Base-by-base conservation (phyloP, 2,113 vertebrate species). In the Puntigrus tetrazona region DNA sequence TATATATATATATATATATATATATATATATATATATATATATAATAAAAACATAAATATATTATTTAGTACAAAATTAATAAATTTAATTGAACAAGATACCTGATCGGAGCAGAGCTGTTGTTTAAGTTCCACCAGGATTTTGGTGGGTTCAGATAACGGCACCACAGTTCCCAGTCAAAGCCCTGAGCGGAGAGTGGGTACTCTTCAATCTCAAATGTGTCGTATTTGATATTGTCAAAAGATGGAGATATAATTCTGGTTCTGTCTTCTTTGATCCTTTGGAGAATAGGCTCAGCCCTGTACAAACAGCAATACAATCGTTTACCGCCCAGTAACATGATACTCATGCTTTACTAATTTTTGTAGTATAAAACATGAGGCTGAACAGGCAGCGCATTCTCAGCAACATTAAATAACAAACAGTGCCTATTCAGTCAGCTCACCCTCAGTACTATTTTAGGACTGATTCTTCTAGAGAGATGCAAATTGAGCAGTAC, bases 91-190 rank as follows among this genome's bases (percentile, higher is more conserved):
- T n/a, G 6, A 55, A 59, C 18, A 31, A 4, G 27, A 4, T 94
- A 99, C 98, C 96, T 97, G 92, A 99, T 99, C 0, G 98, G 98
- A 80, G 97, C 96, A 1, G 95, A 98, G 89, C 95, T 94, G 92
- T 98, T 98, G 88, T 96, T 95, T 85, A 95, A 90, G 83, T 96
- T 97, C 97, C 97, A 99, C 97, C 98, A 99, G 22, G 96, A 95
- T 84, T 97, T 98, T 6, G 97, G 97, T 16, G 98, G 98, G 88
- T 98, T 98, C 90, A 99, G 94, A 81, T 99, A 99, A 16, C 97
- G 96, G 88, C 98, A 99, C 98, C 98, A 99, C 78, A 99, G 93
- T 89, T 99, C 97, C 98, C 98, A 99, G 93, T 99, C 97, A 78
- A 99, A 99, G 22, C 97, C 97, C 88, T 99, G 98, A 0, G 97